Evolutionary conservation across 1,140 invertebrate species (phyloP), one percentile per base, ranked within the genome.

Genomic region (Antheraea pernyi): DNA sequence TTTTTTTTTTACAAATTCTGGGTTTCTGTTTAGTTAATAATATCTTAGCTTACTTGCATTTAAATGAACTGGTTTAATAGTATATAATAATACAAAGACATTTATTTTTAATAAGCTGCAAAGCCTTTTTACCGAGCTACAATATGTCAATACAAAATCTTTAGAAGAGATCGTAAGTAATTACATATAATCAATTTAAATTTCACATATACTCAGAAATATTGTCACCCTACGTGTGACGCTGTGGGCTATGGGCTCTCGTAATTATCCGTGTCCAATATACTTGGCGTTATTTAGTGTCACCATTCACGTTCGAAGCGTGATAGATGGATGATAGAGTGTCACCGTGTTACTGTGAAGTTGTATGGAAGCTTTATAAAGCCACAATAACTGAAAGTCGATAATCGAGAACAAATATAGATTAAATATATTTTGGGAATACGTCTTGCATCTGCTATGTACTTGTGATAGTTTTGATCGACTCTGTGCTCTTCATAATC

Each of bases 231-330:
- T 75, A 73, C 61, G 36, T 9, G 19, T 59, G 64, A 82, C 79
- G 78, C 78, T 82, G 78, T 75, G 80, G 46, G 2, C 78, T 82
- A 79, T 75, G 76, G 73, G 74, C 63, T 71, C 68, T 70, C 80
- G 80, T 84, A 86, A 86, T 86, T 83, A 86, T 77, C 71, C 77
- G 77, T 84, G 81, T 80, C 82, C 77, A 79, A 83, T 79, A 77
- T 79, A 84, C 78, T 81, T 67, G 60, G 72, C 60, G 70, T 80
- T 82, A 81, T 84, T 82, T 80, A 83, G 74, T 79, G 78, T 81
- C 77, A 76, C 72, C 68, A 75, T 80, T 77, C 71, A 75, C 59
- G 68, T 53, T 30, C 65, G 46, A 53, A 53, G 30, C 62, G 65
- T 79, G 74, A 80, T 78, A 76, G 75, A 79, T 78, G 74, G 71